Percentiles rank a stretch among this genome's conserved stretches.
phyloP scores from a whole-genome alignment of 2,113 vertebrate genomes.

The Cottus gobio region DNA sequence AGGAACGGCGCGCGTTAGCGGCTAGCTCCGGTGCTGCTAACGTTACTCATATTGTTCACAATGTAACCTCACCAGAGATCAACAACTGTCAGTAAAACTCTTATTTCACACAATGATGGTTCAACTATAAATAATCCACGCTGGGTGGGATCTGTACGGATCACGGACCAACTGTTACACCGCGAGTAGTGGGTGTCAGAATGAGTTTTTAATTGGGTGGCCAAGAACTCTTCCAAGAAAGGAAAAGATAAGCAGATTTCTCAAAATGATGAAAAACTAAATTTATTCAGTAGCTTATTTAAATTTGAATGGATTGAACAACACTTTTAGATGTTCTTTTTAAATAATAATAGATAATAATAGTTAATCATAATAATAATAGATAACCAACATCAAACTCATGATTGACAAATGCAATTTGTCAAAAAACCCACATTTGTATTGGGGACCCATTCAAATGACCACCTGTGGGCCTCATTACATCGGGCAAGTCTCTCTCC shows the following conservation, averaged over 20 bases:
- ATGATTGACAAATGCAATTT: not conserved
- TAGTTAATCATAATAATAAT: not conserved
- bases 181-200: not conserved
- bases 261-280: not conserved
- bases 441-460: not conserved
- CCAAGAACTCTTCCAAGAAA: not conserved
- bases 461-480: constrained; percentile 33
- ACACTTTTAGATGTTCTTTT: not conserved
- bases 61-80: too few species aligned
- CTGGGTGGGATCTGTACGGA: not conserved
- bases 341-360: not conserved
- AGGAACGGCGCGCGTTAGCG: not conserved
- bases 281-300: not conserved
- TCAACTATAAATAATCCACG: not conserved
- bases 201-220: not conserved
- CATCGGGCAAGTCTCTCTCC: constrained; percentile 19
- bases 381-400: not conserved
- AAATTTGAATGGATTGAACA: not conserved
- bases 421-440: not conserved
- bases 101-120: constrained; percentile 2
- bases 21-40: not conserved
- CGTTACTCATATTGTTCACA: not conserved
- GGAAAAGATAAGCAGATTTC: not conserved
- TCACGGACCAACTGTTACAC: not conserved
- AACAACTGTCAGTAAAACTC: not conserved